These are phyloP conservation scores for Mythimna vitellina DNA, from an alignment of 2,888 invertebrate species.

Conservation along the genomic window DNA sequence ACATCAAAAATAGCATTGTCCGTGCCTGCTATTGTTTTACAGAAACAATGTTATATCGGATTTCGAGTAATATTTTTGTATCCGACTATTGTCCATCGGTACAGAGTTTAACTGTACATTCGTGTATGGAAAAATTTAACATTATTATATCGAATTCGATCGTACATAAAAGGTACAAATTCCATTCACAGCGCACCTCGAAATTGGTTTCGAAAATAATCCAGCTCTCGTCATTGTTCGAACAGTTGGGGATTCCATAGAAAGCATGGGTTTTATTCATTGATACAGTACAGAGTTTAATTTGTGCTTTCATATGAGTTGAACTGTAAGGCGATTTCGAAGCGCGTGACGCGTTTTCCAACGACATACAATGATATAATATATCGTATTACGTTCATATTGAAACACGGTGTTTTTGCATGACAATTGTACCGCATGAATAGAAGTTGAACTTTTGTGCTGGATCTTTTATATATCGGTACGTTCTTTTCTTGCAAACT, in stretches of 20 bases:
- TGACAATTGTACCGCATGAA: slow-evolving; percentile 51
- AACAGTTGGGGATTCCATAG: slow-evolving; percentile 48
- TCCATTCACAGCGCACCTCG: slow-evolving; percentile 54
- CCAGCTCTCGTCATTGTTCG: slow-evolving; percentile 57
- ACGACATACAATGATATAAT: slow-evolving; percentile 42
- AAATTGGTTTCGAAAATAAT: slow-evolving; percentile 66
- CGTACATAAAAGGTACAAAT: slow-evolving; percentile 59
- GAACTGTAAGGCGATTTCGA: slow-evolving; percentile 58
- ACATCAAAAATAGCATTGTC: slow-evolving; percentile 47
- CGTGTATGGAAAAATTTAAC: slow-evolving; percentile 51
- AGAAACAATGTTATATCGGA: slow-evolving; percentile 45
- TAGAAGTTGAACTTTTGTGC: slow-evolving; percentile 52
- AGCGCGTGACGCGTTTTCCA: slow-evolving; percentile 48
- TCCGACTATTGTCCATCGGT: slow-evolving; percentile 49
- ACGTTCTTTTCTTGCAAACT: slow-evolving; percentile 37
- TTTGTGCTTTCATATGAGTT: slow-evolving; percentile 55
- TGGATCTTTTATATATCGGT: slow-evolving; percentile 39
- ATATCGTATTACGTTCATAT: slow-evolving; percentile 47
- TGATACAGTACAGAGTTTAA: slow-evolving; percentile 59
- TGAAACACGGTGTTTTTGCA: slow-evolving; percentile 50
- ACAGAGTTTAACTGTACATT: slow-evolving; percentile 41
- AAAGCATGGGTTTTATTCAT: slow-evolving; percentile 53
- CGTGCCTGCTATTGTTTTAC: slow-evolving; percentile 48
- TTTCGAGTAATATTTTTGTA: slow-evolving; percentile 53
- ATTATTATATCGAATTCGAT: slow-evolving; percentile 58